These are phyloP conservation scores for Heteronetta atricapilla DNA, from an alignment of 2,113 vertebrate species.

Conservation along the genomic window DNA sequence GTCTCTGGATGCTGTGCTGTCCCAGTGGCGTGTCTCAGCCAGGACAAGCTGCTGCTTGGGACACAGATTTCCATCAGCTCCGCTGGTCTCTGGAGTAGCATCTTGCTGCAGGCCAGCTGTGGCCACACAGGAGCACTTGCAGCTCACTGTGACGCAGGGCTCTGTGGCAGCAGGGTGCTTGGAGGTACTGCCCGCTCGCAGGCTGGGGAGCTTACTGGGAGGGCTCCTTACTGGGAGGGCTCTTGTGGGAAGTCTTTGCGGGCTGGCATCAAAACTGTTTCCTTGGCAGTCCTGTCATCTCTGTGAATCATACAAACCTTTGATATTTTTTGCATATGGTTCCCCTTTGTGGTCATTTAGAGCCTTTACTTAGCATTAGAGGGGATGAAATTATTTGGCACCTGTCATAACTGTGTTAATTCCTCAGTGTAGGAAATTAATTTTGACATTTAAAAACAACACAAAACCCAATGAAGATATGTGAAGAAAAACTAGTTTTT, in stretches of 20 bases:
- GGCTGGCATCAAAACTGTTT: not conserved
- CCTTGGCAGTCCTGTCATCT: not conserved
- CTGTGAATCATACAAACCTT: not conserved
- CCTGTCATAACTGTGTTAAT: not conserved
- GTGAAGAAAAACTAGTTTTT: not conserved
- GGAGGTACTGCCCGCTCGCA: not conserved
- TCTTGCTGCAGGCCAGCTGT: not conserved
- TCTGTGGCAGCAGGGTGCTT: not conserved
- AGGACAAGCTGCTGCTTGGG: not conserved
- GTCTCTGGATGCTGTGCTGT: not conserved
- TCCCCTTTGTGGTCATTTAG: not conserved
- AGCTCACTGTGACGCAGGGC: not conserved
- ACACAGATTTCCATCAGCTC: not conserved
- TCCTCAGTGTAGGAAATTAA: not conserved
- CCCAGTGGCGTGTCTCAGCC: not conserved
- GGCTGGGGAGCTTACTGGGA: not conserved
- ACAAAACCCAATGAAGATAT: not conserved
- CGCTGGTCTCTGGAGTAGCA: not conserved
- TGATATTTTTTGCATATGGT: slow-evolving; percentile 5
- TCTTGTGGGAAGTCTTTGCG: not conserved
- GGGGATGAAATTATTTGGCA: not conserved
- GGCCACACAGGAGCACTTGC: not conserved
- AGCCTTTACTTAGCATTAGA: not conserved
- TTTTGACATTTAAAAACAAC: not conserved
- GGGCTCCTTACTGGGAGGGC: not conserved